phyloP scores from a whole-genome alignment of 2,113 vertebrate species.

The Pagrus major region DNA sequence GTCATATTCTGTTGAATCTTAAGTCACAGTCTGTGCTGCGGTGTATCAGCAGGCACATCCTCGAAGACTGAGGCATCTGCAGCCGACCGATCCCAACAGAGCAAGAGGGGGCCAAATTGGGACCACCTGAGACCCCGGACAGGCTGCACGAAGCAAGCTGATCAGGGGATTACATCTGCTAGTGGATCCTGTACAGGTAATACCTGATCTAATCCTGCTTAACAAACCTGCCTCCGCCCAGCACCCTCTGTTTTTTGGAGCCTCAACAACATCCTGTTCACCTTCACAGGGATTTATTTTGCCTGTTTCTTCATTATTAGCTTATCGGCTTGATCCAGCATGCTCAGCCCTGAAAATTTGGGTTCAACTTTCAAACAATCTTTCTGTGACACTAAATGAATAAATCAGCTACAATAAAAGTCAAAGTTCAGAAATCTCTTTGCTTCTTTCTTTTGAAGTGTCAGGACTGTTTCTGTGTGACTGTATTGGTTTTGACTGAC shows the following conservation, averaged over 20 bases:
- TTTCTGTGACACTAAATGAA: neutral
- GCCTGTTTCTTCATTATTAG: neutral
- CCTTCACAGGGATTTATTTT: neutral
- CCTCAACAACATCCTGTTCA: neutral
- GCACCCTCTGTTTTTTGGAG: neutral
- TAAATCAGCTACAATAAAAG: no score
- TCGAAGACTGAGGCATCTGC: slow-evolving; percentile 8
- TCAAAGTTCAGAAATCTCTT: neutral
- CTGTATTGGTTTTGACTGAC: neutral
- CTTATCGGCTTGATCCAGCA: neutral
- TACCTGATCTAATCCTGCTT: slow-evolving; percentile 51
- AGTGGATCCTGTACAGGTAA: slow-evolving; percentile 42
- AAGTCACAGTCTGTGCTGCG: slow-evolving; percentile 27
- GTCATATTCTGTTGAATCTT: slow-evolving; percentile 21
- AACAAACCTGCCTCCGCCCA: slow-evolving; percentile 17
- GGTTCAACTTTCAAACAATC: neutral
- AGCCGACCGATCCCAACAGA: neutral
- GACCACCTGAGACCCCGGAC: slow-evolving; percentile 17
- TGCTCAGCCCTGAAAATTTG: neutral
- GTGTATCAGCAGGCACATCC: slow-evolving; percentile 6
- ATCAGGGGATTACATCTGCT: slow-evolving; percentile 58
- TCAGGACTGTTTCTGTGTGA: neutral
- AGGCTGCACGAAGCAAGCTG: slow-evolving; percentile 26
- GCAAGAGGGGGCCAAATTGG: slow-evolving; percentile 7
- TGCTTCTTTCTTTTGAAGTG: no score